Evolutionary conservation across 2,888 invertebrate species (phyloP).

Genomic region (Thyatira batis): DNA sequence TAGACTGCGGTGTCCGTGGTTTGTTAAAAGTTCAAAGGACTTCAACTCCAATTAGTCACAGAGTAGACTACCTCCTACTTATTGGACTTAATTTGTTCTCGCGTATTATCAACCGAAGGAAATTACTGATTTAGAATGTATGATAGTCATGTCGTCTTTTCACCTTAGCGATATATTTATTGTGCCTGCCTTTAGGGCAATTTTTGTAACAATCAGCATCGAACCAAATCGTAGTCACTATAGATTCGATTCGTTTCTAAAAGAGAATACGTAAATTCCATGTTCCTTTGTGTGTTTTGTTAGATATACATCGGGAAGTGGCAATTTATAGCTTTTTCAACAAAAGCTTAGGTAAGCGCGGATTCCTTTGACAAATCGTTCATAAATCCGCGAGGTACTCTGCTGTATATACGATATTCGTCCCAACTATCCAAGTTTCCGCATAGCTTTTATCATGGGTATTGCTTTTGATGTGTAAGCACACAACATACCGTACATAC

Average conservation of each 20-base stretch:
- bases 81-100: slow-evolving; percentile 20
- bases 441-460: not conserved
- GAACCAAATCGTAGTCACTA: not conserved
- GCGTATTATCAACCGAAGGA: slow-evolving; percentile 14
- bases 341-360: slow-evolving; percentile 4
- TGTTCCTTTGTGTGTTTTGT: not conserved
- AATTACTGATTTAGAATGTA: not conserved
- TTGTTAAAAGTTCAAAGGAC: slow-evolving; percentile 11
- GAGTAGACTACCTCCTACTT: slow-evolving; percentile 26
- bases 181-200: not conserved
- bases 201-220: not conserved
- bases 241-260: slow-evolving; percentile 1
- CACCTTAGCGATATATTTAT: no score
- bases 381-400: not conserved
- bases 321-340: slow-evolving; percentile 3
- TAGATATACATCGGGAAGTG: not conserved
- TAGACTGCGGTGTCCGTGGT: not conserved
- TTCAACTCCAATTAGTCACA: slow-evolving; percentile 20
- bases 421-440: not conserved
- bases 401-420: not conserved
- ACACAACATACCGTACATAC: no score
- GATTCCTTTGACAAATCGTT: slow-evolving; percentile 4
- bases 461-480: not conserved
- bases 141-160: no score
- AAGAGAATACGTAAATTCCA: slow-evolving; percentile 2